Percentiles rank a stretch among this genome's conserved stretches.
These are phyloP conservation scores for Drymonia ruficornis DNA, from an alignment of 2,888 invertebrate species.

Conservation along the genomic window DNA sequence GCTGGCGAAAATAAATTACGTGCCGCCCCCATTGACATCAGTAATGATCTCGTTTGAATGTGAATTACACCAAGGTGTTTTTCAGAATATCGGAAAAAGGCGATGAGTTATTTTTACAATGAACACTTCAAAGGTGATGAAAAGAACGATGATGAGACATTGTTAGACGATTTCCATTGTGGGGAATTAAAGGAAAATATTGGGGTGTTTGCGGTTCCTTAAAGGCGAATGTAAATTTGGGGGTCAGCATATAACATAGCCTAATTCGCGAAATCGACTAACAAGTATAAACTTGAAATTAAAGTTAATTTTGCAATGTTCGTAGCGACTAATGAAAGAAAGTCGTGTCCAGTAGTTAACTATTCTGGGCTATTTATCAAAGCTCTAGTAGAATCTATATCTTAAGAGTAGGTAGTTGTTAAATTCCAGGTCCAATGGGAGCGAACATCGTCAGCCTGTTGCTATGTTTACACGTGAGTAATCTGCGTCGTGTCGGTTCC, in stretches of 20 bases:
- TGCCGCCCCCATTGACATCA: slow-evolving; percentile 40
- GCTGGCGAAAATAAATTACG: slow-evolving; percentile 49
- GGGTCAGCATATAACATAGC: too few relatives aligned
- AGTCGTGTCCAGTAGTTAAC: too few relatives aligned
- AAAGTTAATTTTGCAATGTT: too few relatives aligned
- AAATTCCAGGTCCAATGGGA: neutral
- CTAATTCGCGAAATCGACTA: too few relatives aligned
- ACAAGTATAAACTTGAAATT: too few relatives aligned
- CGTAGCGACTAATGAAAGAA: too few relatives aligned
- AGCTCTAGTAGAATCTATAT: too few relatives aligned
- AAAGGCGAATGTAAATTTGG: too few relatives aligned
- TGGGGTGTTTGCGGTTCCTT: neutral
- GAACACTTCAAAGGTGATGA: neutral
- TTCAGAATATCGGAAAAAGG: neutral
- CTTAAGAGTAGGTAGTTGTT: neutral
- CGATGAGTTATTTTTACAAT: neutral
- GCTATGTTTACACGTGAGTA: slow-evolving; percentile 6
- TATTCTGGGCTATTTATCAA: too few relatives aligned
- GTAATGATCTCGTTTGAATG: slow-evolving; percentile 50
- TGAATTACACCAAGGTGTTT: slow-evolving; percentile 18
- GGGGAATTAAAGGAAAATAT: neutral
- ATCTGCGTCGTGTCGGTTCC: slow-evolving; percentile 14
- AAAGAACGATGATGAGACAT: neutral
- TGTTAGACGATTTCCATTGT: neutral
- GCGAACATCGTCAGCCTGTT: slow-evolving; percentile 1